Conservation (phyloP, 2,888 invertebrate species). For the Leptopilina drosophilae region DNA sequence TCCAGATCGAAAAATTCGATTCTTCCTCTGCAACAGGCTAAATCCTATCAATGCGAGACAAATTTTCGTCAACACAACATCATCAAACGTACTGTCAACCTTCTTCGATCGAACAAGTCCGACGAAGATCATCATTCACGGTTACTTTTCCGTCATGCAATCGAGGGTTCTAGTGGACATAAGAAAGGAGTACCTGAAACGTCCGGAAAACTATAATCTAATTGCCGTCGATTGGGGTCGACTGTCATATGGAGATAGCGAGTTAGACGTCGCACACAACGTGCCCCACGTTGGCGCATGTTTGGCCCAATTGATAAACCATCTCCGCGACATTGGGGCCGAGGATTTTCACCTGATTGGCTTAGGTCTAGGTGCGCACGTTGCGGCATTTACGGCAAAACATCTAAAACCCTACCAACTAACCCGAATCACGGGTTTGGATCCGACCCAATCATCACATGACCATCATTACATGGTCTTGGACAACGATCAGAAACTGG, state of each 20-base stretch:
- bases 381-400: too few species aligned
- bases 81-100: slow-evolving; percentile 79
- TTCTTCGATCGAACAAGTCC: slow-evolving; percentile 78
- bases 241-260: slow-evolving; percentile 81
- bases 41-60: slow-evolving; percentile 78
- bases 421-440: too few species aligned
- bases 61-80: slow-evolving; percentile 77
- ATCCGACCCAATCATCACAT: too few species aligned
- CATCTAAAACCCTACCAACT: too few species aligned
- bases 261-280: slow-evolving; percentile 82
- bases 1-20: slow-evolving; percentile 80
- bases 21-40: slow-evolving; percentile 80
- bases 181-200: slow-evolving; percentile 80
- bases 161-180: slow-evolving; percentile 80
- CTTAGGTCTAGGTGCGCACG: slow-evolving; percentile 83
- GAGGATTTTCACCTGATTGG: slow-evolving; percentile 82
- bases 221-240: slow-evolving; percentile 83
- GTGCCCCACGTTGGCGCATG: slow-evolving; percentile 81
- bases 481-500: too few species aligned
- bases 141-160: slow-evolving; percentile 83
- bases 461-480: too few species aligned
- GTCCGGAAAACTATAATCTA: slow-evolving; percentile 79
- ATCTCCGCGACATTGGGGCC: slow-evolving; percentile 78
- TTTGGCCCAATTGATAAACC: slow-evolving; percentile 79
- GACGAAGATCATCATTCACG: slow-evolving; percentile 83